These are phyloP conservation scores for silkworm (Bombyx mori) DNA, from an alignment of 1,140 invertebrate species.

Conservation along the genomic window DNA sequence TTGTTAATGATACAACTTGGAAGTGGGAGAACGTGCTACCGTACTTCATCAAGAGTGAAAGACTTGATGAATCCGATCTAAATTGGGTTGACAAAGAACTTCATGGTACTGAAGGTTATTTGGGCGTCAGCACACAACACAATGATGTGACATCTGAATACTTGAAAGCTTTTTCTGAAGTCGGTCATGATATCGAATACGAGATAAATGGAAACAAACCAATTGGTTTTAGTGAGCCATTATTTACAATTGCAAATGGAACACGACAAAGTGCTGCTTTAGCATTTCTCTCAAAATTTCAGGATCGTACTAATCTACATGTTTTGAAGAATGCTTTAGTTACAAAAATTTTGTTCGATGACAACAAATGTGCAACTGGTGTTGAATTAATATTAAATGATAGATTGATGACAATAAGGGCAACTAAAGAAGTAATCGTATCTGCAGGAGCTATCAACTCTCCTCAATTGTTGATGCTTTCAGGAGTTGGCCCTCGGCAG, in stretches of 20 bases:
- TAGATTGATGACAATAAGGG: not conserved
- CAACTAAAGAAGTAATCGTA: constrained; percentile 4
- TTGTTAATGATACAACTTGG: constrained; percentile 77
- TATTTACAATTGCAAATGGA: constrained; percentile 71
- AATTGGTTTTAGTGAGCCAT: constrained; percentile 13
- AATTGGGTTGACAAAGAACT: too few species aligned
- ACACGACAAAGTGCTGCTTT: constrained; percentile 71
- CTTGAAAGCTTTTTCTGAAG: constrained; percentile 15
- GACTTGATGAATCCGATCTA: constrained; percentile 5
- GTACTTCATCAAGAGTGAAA: constrained; percentile 24
- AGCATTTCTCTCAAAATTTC: constrained; percentile 69
- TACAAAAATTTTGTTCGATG: constrained; percentile 74
- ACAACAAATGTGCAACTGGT: constrained; percentile 51
- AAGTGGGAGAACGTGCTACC: constrained; percentile 77
- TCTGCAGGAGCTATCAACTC: constrained; percentile 7
- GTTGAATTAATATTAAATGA: not conserved
- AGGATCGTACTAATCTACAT: constrained; percentile 67
- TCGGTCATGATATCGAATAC: constrained; percentile 14
- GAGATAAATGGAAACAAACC: constrained; percentile 16
- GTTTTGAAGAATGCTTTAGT: constrained; percentile 19
- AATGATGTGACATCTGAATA: constrained; percentile 1
- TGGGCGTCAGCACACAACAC: constrained; percentile 11
- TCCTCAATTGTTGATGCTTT: constrained; percentile 6
- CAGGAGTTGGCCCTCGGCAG: constrained; percentile 3
- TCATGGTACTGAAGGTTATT: constrained; percentile 15